Conservation (phyloP, 2,797 vertebrate genomes). For the Gastrophryne carolinensis region DNA sequence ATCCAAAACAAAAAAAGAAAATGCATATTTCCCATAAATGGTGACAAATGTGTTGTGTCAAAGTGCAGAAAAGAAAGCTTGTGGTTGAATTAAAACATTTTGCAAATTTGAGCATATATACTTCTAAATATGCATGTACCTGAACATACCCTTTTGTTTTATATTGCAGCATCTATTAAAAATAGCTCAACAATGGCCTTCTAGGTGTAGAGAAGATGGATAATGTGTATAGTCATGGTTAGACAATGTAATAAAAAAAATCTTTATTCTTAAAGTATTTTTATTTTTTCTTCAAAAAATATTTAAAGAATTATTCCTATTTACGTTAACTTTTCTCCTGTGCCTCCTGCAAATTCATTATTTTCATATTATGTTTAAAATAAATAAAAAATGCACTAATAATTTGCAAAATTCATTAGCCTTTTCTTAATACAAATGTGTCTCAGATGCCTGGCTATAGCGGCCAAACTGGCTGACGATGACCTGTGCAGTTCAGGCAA, state of each 20-base stretch:
- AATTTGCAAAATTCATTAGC: too few species aligned
- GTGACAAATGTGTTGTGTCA: constrained; percentile 30
- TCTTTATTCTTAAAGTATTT: constrained; percentile 31
- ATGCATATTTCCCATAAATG: constrained; percentile 1
- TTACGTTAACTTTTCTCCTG: too few species aligned
- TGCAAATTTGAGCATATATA: constrained; percentile 64
- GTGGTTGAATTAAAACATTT: too few species aligned
- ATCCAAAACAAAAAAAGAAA: neutral
- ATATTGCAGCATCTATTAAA: too few species aligned
- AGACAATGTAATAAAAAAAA: constrained; percentile 20
- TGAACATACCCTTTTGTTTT: constrained; percentile 23
- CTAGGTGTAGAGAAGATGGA: neutral
- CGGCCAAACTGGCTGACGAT: too few species aligned
- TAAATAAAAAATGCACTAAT: too few species aligned
- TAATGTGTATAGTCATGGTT: constrained; percentile 27
- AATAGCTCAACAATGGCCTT: constrained; percentile 6
- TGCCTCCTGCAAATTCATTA: too few species aligned
- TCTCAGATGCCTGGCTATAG: too few species aligned
- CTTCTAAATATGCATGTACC: constrained; percentile 58
- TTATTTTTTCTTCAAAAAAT: constrained; percentile 42
- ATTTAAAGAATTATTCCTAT: constrained; percentile 14
- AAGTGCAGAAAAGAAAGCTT: neutral
- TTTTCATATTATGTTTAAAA: too few species aligned
- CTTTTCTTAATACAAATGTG: too few species aligned
- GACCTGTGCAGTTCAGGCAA: too few species aligned